A percentile compares a stretch with the other conserved stretches of the same genome.
Evolutionary conservation across 2,888 invertebrate species (phyloP).

Genomic region (Idaea dimidiata): DNA sequence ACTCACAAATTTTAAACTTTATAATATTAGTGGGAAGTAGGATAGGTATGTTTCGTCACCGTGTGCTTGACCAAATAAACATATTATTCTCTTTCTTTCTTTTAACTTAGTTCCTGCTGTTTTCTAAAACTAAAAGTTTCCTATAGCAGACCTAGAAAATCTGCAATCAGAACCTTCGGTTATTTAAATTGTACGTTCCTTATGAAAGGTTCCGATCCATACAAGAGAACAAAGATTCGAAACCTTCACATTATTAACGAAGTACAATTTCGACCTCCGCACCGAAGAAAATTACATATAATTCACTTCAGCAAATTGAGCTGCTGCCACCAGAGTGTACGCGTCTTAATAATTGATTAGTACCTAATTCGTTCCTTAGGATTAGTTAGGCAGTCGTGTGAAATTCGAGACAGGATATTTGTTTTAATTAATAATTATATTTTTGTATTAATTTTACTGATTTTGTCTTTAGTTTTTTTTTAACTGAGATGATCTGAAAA

Average conservation of each 20-base stretch:
- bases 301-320: neutral
- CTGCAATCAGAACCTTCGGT: neutral
- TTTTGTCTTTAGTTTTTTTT: no score
- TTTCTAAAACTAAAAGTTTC: no score
- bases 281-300: neutral
- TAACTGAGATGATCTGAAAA: no score
- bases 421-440: neutral
- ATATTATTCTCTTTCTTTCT: no score
- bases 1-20: no score
- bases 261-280: neutral
- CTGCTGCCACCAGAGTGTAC: neutral
- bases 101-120: no score
- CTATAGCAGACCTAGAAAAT: no score
- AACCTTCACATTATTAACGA: neutral
- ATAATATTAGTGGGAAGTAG: no score
- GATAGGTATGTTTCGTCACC: no score
- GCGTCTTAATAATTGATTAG: conserved; percentile 3
- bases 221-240: neutral
- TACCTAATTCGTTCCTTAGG: conserved; percentile 1
- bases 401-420: neutral
- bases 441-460: neutral
- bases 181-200: neutral
- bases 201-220: neutral
- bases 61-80: no score
- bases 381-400: neutral